Conservation (phyloP, 2,797 vertebrate species). For the Sebastes wilsoni region DNA sequence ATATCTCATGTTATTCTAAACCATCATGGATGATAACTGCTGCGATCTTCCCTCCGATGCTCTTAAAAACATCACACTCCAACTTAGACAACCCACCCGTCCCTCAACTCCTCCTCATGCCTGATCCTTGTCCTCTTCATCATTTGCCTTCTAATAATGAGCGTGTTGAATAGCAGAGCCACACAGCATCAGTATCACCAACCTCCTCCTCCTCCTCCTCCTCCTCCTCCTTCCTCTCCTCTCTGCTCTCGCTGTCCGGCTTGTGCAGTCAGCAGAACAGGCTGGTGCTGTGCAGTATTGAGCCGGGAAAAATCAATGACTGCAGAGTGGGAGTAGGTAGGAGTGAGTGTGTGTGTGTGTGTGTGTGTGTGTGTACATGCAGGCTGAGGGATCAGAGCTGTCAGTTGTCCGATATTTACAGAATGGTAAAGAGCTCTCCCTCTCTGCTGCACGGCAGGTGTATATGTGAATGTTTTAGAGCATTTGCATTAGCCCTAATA, state of each 20-base stretch:
- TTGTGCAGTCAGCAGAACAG: constrained; percentile 83
- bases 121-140: constrained; percentile 42
- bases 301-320: constrained; percentile 78
- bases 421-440: constrained; percentile 37
- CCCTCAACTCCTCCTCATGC: constrained; percentile 31
- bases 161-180: constrained; percentile 60
- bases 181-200: constrained; percentile 57
- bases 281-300: constrained; percentile 79
- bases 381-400: constrained; percentile 57
- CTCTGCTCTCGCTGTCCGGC: constrained; percentile 57
- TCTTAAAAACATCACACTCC: background rate
- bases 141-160: constrained; percentile 64
- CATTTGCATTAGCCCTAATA: background rate
- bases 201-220: background rate
- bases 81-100: background rate
- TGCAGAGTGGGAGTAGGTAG: constrained; percentile 74
- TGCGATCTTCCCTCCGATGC: background rate
- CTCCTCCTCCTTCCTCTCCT: background rate
- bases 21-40: background rate
- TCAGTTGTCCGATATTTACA: constrained; percentile 61
- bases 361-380: constrained; percentile 25
- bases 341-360: constrained; percentile 15
- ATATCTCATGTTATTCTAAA: background rate
- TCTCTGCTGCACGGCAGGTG: background rate
- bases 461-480: background rate